Evolutionary conservation across 2,888 invertebrate species (phyloP).

Genomic region (Agriopis aurantiaria): DNA sequence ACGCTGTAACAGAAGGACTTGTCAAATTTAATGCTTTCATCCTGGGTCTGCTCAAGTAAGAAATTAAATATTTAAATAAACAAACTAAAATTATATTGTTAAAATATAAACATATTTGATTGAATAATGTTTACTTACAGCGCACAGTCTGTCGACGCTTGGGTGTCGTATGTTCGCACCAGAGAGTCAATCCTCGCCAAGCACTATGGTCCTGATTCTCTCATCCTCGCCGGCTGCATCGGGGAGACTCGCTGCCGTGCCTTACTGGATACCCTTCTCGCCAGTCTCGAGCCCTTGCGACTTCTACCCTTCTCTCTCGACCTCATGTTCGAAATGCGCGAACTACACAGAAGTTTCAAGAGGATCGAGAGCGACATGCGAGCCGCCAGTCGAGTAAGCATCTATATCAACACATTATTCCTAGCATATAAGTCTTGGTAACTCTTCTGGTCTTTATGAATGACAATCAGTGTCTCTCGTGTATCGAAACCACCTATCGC

Average conservation of each 20-base stretch:
- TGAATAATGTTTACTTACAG: slow-evolving; percentile 69
- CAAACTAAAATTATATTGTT: neutral
- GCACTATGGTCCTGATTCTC: slow-evolving; percentile 92
- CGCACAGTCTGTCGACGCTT: slow-evolving; percentile 95
- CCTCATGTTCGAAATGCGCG: slow-evolving; percentile 92
- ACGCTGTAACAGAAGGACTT: slow-evolving; percentile 93
- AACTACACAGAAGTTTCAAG: slow-evolving; percentile 91
- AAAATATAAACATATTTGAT: neutral
- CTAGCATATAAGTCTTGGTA: slow-evolving; percentile 28
- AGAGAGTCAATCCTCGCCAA: slow-evolving; percentile 93
- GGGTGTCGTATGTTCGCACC: slow-evolving; percentile 94
- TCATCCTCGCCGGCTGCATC: slow-evolving; percentile 89
- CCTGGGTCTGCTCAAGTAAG: slow-evolving; percentile 94
- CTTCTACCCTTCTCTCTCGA: slow-evolving; percentile 93
- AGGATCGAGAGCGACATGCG: slow-evolving; percentile 87
- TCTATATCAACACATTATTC: slow-evolving; percentile 32
- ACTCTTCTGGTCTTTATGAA: slow-evolving; percentile 47
- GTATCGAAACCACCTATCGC: slow-evolving; percentile 63
- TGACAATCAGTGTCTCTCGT: slow-evolving; percentile 59
- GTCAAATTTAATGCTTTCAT: slow-evolving; percentile 96
- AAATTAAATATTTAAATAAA: slow-evolving; percentile 42
- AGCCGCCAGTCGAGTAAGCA: slow-evolving; percentile 81
- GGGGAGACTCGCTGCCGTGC: slow-evolving; percentile 86
- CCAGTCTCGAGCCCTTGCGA: slow-evolving; percentile 92
- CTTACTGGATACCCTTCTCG: slow-evolving; percentile 90